Evolutionary conservation across 2,797 vertebrate species (phyloP).

Genomic region (Graptemys geographica): DNA sequence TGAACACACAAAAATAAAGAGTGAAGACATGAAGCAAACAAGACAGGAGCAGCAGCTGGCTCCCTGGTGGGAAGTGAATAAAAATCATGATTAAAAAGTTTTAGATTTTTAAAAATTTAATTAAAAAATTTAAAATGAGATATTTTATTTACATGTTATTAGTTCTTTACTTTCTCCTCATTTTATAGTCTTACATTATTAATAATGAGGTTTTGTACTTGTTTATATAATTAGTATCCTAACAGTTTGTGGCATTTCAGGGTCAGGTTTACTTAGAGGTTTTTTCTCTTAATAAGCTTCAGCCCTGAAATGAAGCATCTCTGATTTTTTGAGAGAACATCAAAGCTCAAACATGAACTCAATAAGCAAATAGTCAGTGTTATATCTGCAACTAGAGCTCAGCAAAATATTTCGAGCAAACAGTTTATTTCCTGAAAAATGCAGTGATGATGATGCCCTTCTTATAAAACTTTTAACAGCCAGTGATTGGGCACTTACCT

Average conservation of each 20-base stretch:
- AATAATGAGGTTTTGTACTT: background rate
- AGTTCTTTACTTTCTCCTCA: background rate
- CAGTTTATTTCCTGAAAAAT: too few species aligned
- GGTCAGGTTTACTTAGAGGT: background rate
- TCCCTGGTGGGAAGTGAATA: too few species aligned
- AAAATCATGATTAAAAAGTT: too few species aligned
- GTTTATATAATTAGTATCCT: background rate
- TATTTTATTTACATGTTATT: background rate
- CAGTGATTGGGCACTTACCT: too few species aligned
- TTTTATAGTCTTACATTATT: background rate
- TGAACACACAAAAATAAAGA: too few species aligned
- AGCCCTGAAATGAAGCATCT: background rate
- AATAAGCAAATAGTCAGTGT: background rate
- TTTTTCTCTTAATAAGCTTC: background rate
- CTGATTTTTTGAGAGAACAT: background rate
- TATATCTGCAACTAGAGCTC: background rate
- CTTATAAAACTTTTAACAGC: too few species aligned
- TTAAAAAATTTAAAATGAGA: too few species aligned
- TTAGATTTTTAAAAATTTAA: too few species aligned
- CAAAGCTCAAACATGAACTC: background rate
- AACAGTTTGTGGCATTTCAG: background rate
- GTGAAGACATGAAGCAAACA: too few species aligned
- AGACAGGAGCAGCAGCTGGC: too few species aligned
- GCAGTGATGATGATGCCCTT: too few species aligned
- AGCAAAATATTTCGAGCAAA: too few species aligned